phyloP scores from a whole-genome alignment of 2,113 vertebrate genomes.

The Clarias batrachus region DNA sequence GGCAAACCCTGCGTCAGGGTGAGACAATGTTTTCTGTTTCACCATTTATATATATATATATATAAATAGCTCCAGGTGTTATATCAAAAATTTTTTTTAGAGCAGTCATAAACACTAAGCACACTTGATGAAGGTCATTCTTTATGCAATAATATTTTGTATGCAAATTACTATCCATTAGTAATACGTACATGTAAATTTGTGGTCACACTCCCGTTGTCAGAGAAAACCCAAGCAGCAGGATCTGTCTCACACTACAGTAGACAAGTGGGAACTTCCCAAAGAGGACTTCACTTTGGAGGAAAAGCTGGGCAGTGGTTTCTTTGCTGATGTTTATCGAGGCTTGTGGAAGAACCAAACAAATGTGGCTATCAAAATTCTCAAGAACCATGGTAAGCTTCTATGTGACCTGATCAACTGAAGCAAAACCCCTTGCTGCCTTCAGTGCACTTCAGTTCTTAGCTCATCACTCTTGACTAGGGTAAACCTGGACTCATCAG shows the following conservation, averaged over 20 bases:
- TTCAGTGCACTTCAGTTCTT: no score
- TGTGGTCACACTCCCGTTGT: neutral
- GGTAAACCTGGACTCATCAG: no score
- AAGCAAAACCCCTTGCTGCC: no score
- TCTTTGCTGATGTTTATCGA: constrained; percentile 76
- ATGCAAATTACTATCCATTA: neutral
- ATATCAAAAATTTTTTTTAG: neutral
- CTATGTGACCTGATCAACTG: neutral
- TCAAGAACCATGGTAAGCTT: constrained; percentile 70
- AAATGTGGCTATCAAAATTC: constrained; percentile 80
- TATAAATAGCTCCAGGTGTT: neutral
- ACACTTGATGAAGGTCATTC: neutral
- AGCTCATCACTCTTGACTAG: no score
- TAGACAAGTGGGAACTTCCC: constrained; percentile 78
- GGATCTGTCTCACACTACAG: constrained; percentile 59
- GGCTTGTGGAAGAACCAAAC: constrained; percentile 78
- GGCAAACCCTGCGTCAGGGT: constrained; percentile 74
- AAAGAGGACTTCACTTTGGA: constrained; percentile 75
- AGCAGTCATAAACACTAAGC: neutral
- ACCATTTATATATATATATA: no score
- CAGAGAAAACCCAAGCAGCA: constrained; percentile 64
- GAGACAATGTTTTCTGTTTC: constrained; percentile 5
- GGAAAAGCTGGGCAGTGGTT: constrained; percentile 73
- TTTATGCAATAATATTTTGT: neutral
- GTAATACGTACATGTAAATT: neutral